Conservation (phyloP, 2,797 vertebrate species). For the Pempheris klunzingeri region DNA sequence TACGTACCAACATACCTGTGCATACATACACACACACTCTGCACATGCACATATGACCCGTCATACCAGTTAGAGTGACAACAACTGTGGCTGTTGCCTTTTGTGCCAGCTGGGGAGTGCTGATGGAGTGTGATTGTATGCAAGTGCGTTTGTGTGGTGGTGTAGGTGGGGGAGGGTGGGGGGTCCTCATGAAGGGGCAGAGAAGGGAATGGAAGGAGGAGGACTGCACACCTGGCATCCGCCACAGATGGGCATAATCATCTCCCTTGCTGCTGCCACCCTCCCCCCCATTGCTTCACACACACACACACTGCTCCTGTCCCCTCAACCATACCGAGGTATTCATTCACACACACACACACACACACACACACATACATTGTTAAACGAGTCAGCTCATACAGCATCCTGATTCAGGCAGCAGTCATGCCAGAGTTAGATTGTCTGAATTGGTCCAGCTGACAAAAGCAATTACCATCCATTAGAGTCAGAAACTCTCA, state of each 20-base stretch:
- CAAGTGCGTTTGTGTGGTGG: constrained; percentile 43
- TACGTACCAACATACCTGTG: background rate
- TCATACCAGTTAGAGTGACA: constrained; percentile 77
- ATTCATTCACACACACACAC: constrained; percentile 47
- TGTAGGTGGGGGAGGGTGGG: constrained; percentile 40
- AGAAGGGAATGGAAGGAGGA: constrained; percentile 48
- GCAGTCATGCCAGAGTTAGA: constrained; percentile 57
- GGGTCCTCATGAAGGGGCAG: constrained; percentile 65
- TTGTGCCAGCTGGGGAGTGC: constrained; percentile 81
- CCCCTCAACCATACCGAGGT: constrained; percentile 49
- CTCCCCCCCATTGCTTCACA: constrained; percentile 50
- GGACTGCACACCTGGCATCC: constrained; percentile 85
- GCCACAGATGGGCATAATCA: constrained; percentile 88
- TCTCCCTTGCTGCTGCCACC: constrained; percentile 75
- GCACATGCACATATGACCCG: constrained; percentile 45
- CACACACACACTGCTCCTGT: constrained; percentile 48
- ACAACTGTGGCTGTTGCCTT: constrained; percentile 69
- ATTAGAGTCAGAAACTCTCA: constrained; percentile 47
- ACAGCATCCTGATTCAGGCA: constrained; percentile 45
- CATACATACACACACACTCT: constrained; percentile 23
- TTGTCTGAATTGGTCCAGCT: constrained; percentile 62
- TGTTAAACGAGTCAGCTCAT: constrained; percentile 48
- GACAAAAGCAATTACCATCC: constrained; percentile 78
- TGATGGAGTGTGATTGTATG: constrained; percentile 82
- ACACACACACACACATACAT: constrained; percentile 39